phyloP scores from a whole-genome alignment of 2,888 invertebrate species.

The Hymenopus coronatus region DNA sequence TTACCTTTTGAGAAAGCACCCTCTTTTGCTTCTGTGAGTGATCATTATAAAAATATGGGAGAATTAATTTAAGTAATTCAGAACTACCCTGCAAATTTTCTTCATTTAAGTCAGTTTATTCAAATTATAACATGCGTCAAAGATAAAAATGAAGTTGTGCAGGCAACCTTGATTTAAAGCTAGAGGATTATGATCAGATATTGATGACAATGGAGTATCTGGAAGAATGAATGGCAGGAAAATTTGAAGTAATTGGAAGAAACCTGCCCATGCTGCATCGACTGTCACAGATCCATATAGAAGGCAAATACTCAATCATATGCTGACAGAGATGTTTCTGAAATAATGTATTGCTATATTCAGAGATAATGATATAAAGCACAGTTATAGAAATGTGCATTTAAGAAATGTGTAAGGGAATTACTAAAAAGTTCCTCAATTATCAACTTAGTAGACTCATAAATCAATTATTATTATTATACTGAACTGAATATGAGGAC shows the following conservation, averaged over 20 bases:
- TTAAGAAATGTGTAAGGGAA: neutral
- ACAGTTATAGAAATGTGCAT: neutral
- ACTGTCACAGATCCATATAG: neutral
- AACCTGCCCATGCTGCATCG: neutral
- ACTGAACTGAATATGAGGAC: slow-evolving; percentile 18
- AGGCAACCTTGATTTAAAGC: neutral
- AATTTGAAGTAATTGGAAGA: neutral
- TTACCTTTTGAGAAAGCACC: too few species aligned
- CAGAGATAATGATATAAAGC: neutral
- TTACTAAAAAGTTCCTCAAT: neutral
- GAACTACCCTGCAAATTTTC: too few species aligned
- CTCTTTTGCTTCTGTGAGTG: too few species aligned
- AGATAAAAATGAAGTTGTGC: too few species aligned
- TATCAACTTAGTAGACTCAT: neutral
- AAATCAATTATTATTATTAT: neutral
- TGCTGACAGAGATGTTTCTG: neutral
- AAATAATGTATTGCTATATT: neutral
- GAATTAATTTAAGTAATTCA: too few species aligned
- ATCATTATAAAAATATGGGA: too few species aligned
- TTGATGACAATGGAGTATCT: neutral
- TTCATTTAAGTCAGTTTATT: too few species aligned
- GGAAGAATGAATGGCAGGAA: neutral
- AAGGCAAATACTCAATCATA: neutral
- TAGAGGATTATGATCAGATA: neutral
- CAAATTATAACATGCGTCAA: too few species aligned